Evolutionary conservation across 2,888 invertebrate genomes (phyloP), one percentile per base, ranked within the genome.

Genomic region (Charanyca ferruginea): DNA sequence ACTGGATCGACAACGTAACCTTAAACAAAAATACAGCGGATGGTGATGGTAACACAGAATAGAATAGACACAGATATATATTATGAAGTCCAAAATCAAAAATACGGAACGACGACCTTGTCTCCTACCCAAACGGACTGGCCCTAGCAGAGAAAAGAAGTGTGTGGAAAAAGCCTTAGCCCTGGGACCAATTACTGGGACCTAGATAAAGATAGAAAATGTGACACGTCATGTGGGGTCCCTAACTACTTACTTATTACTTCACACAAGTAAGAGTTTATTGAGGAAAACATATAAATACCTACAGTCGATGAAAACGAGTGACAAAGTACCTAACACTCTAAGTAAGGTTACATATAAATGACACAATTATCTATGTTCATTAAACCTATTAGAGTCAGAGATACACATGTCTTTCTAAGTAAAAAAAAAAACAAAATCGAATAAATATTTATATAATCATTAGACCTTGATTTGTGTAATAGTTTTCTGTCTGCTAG

Each of bases 21-120:
- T 77, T 76, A 77, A 73, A 65, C 52, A 48, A 13, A 23, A 55
- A 54, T 41, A 51, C 41, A 49, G 23, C 57, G 61, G 66, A 54
- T 51, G 47, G 44, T 13, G 66, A 54, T 51, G 47, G 44, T 13
- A 66, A 20, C n/a, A 47, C 51, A 72, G 67, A 45, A 62, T 22
- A 72, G 67, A 45, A 62, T 22, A 42, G 22, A 2, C 22, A 35
- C 11, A 41, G 53, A 66, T 60, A 57, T 52, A 66, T 60, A 57
- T n/a, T 49, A 32, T 20, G 38, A 49, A 28, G 20, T 60, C 69
- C 49, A 58, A 54, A 57, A 64, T 68, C 11, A 41, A 11, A 57
- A 48, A 13, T n/a, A n/a, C 9, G 20, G 5, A 20, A 20, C 16
- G 48, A 41, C n/a, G 23, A 25, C n/a, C 3, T 9, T 45, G 22